Evolutionary conservation across 2,113 vertebrate species (phyloP).

Genomic region (Callionymus lyra): DNA sequence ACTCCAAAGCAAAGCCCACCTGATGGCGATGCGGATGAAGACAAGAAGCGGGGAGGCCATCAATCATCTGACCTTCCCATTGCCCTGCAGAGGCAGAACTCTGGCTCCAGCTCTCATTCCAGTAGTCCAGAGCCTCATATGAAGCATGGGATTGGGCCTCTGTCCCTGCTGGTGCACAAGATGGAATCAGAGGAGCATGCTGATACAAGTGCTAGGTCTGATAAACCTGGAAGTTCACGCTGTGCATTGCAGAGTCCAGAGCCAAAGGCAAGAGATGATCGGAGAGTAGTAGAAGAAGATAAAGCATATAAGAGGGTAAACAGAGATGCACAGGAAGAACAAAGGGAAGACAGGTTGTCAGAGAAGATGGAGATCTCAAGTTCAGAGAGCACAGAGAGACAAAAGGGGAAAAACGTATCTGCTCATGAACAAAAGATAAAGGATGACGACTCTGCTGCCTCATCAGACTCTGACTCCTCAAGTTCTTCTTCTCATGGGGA

Average conservation of each 20-base stretch:
- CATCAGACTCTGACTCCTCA: constrained; percentile 67
- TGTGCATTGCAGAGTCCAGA: constrained; percentile 16
- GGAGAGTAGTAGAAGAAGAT: constrained; percentile 1
- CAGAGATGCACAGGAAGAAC: too few relatives aligned
- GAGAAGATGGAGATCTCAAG: too few relatives aligned
- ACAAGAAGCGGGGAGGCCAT: constrained; percentile 39
- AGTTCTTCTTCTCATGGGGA: constrained; percentile 37
- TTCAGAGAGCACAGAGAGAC: too few relatives aligned
- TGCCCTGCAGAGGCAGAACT: constrained; percentile 52
- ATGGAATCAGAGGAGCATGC: constrained; percentile 60
- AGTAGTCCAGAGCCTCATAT: constrained; percentile 64
- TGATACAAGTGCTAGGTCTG: constrained; percentile 13
- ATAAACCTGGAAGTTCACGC: constrained; percentile 4
- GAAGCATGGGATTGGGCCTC: constrained; percentile 54
- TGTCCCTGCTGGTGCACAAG: constrained; percentile 65
- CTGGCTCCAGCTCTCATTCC: constrained; percentile 65
- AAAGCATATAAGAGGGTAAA: not conserved
- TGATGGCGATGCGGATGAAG: constrained; percentile 51
- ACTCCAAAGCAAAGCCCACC: constrained; percentile 74
- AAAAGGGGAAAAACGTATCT: too few relatives aligned
- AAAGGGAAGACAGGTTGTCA: too few relatives aligned
- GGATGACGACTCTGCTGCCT: constrained; percentile 45
- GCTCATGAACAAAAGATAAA: constrained; percentile 5
- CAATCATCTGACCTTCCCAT: constrained; percentile 25
- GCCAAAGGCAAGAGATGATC: constrained; percentile 15